Conservation (phyloP, 2,797 vertebrate genomes). For the Poeciliopsis gracilis region DNA sequence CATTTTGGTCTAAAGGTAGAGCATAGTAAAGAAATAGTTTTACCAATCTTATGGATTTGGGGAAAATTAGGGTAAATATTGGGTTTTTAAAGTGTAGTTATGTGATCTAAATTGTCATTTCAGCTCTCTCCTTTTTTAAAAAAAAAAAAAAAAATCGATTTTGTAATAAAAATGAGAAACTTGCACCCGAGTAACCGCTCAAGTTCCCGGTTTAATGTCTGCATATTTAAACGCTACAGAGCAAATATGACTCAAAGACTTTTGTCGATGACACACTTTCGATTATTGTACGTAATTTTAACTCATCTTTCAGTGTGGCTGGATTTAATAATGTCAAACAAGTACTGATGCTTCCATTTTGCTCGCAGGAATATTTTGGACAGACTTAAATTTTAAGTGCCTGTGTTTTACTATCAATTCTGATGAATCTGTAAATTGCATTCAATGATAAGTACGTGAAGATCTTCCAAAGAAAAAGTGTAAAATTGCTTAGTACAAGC, state of each 20-base stretch:
- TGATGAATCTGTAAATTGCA: constrained; percentile 1
- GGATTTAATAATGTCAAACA: neutral
- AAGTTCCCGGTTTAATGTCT: neutral
- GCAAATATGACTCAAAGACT: neutral
- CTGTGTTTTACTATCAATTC: constrained; percentile 22
- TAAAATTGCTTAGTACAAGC: neutral
- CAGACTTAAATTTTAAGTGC: constrained; percentile 49
- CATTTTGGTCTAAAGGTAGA: neutral
- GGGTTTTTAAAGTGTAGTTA: neutral
- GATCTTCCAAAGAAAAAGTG: neutral
- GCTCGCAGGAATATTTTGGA: neutral
- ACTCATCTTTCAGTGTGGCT: neutral
- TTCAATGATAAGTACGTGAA: neutral
- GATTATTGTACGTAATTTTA: neutral
- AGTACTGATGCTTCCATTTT: constrained; percentile 21
- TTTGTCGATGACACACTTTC: neutral
- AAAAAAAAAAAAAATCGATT: neutral
- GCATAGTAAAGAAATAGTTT: neutral
- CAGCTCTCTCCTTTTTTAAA: neutral
- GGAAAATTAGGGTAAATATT: neutral
- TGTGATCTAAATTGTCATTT: neutral
- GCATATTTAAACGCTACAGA: neutral
- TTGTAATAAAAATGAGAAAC: neutral
- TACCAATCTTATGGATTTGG: neutral
- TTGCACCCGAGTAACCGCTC: neutral